phyloP scores from a whole-genome alignment of 1,140 invertebrate genomes.

The Drosophila subpulchrella region DNA sequence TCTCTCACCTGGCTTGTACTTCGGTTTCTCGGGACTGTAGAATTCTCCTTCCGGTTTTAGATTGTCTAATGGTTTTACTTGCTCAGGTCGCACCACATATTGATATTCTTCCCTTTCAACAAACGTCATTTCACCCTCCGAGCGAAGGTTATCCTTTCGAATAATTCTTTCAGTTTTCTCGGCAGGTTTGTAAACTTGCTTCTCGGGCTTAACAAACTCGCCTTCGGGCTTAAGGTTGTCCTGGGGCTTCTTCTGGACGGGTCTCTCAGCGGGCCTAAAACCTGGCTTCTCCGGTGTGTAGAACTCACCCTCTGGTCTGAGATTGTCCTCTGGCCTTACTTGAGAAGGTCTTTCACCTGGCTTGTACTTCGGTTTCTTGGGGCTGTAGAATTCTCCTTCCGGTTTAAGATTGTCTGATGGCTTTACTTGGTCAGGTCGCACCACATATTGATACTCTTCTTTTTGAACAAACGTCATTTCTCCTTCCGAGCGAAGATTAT shows the following conservation, averaged over 20 bases:
- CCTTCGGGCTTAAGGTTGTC: conserved; percentile 1
- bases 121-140: conserved; percentile 3
- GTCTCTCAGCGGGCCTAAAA: neutral
- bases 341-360: too few species aligned
- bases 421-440: conserved; percentile 86
- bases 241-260: neutral
- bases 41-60: conserved; percentile 2
- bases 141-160: neutral
- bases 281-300: neutral
- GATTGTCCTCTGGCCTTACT: too few species aligned
- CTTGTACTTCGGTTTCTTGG: too few species aligned
- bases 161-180: conserved; percentile 4
- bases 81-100: neutral
- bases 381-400: neutral
- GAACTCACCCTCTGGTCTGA: too few species aligned
- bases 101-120: conserved; percentile 3
- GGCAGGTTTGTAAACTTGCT: neutral
- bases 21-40: conserved; percentile 1
- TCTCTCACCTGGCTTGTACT: neutral
- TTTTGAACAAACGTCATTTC: conserved; percentile 85
- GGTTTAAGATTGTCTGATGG: conserved; percentile 50
- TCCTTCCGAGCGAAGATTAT: conserved; percentile 86
- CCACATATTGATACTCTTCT: conserved; percentile 84
- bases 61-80: conserved; percentile 85
- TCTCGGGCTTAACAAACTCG: neutral